Evolutionary conservation across 2,888 invertebrate species (phyloP), one percentile per base, ranked within the genome.

Genomic region (Beris morrisii): DNA sequence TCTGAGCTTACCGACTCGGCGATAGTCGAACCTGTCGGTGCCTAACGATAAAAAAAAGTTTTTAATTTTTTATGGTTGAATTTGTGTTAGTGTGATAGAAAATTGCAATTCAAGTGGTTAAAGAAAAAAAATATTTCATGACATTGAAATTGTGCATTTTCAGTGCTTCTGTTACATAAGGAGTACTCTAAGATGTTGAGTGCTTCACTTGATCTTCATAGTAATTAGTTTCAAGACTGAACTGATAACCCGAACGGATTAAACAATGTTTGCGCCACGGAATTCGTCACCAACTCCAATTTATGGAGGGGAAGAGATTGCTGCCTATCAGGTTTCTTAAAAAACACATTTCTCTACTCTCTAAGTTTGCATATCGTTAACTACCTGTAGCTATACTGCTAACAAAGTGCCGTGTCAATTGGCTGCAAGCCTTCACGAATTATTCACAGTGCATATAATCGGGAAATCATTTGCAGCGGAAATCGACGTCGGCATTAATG

Each of bases 191-290:
- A 38, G 38, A 38, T 38, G 38, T 38, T 38, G 9, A 38, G 9
- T 38, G 9, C 5, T 9, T 38, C 5, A 38, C 38, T 38, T 38
- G 7, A 38, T 38, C 38, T 7, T 5, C 38, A 38, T 48, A 11
- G 13, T 6, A 48, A 48, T 48, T 15, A 48, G 5, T 48, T 48
- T 48, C 12, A 48, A 38, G 2, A 38, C 9, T 38, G 38, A 38
- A 38, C 38, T 9, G 9, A 38, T 38, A 38, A 9, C 48, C 12
- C 28, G 13, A 50, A 43, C 50, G 61, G 61, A 61, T 61, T 50
- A 61, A n/a, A 65, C 68, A 66, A 81, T 81, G 81, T 81, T 81
- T 75, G 81, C 81, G 59, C 81, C 81, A 71, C 74, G 80, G 71
- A 81, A 81, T 74, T 81, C 81, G 72, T 81, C 81, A 72, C 81